A percentile compares a stretch with the other conserved stretches of the same genome.
phyloP scores from a whole-genome alignment of 2,113 vertebrate species.

The Nipponia nippon region DNA sequence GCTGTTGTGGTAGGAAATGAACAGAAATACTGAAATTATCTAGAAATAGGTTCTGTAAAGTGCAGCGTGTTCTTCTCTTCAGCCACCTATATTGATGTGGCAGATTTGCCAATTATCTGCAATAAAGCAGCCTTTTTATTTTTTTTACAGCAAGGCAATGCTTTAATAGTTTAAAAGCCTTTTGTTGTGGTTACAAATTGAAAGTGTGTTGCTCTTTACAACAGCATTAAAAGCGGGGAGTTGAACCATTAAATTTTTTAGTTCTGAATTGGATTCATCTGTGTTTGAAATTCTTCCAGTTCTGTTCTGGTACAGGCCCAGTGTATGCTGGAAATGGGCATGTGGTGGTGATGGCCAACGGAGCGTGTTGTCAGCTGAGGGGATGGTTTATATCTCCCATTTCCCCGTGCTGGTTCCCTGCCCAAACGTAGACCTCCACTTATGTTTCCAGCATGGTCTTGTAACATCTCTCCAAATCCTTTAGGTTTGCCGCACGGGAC shows the following conservation, averaged over 20 bases:
- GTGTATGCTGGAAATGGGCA: background rate
- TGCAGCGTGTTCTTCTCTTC: background rate
- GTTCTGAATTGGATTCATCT: background rate
- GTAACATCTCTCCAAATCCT: background rate
- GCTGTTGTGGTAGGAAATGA: background rate
- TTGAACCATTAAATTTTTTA: background rate
- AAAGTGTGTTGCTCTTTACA: conserved; percentile 38
- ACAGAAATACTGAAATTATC: background rate
- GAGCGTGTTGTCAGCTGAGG: background rate
- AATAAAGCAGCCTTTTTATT: conserved; percentile 36
- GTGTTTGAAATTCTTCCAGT: conserved; percentile 35
- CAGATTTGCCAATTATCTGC: conserved; percentile 8
- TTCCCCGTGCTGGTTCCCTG: background rate
- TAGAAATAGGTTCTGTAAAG: background rate
- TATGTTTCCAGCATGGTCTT: background rate
- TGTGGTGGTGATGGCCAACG: background rate
- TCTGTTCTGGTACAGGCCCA: background rate
- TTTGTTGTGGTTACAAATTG: conserved; percentile 60
- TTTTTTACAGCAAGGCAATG: conserved; percentile 24
- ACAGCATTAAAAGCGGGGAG: background rate
- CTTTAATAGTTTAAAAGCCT: conserved; percentile 57
- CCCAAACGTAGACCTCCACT: background rate
- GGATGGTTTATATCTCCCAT: background rate
- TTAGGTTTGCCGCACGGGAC: background rate
- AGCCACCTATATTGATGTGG: background rate